Evolutionary conservation across 2,888 invertebrate genomes (phyloP), one percentile per base, ranked within the genome.

Genomic region (Schizotus pectinicornis): DNA sequence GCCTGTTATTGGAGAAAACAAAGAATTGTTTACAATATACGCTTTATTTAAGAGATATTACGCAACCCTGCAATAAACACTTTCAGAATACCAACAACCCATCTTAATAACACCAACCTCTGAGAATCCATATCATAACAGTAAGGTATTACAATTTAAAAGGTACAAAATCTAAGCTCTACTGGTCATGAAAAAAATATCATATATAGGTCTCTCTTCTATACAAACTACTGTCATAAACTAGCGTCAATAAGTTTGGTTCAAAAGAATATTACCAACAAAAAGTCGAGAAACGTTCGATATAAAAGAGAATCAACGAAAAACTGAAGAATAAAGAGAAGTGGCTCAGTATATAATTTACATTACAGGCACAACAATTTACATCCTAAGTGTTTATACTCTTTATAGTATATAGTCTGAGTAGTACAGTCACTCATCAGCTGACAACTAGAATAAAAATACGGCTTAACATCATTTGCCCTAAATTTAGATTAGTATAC

Each of bases 171-270:
- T 74, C 76, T 76, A 76, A 67, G 67, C 60, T 67, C 75, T 76
- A 76, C 70, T 75, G 76, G 75, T 75, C 76, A 76, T 74, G 74
- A 77, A 77, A 22, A 22, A 22, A 77, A 77, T 77, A 77, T 76
- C 66, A 65, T 67, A 22, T 22, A 67, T 64, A 59, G 66, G 63
- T 67, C 63, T 62, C 57, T 64, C 64, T 61, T 60, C 59, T 63
- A 62, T 67, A 65, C 65, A 66, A 56, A 50, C 54, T 57, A 59
- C 51, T 54, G 2, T 56, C 61, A 56, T 62, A 53, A 62, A 59
- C 56, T 59, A 65, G 58, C 56, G 54, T 52, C 60, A 52, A 38
- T 52, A 52, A 58, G 59, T 59, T 57, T 63, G 61, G 62, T 56
- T 63, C 56, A 56, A 56, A 52, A 58, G 49, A 54, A 54, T 47